phyloP scores from a whole-genome alignment of 2,113 vertebrate species.

The Oceanites oceanicus region DNA sequence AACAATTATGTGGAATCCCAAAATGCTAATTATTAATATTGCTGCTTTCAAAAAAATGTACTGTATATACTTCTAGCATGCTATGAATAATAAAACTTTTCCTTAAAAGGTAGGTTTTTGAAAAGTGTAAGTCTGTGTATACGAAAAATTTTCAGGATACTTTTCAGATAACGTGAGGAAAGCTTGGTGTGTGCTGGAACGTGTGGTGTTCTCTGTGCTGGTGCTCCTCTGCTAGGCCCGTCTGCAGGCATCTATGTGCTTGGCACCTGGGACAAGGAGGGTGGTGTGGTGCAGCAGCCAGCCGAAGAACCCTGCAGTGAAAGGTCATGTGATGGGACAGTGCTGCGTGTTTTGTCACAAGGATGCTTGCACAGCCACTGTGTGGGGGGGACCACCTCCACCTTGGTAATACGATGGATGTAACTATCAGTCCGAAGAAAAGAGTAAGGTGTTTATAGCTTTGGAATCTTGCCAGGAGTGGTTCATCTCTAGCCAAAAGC shows the following conservation, averaged over 20 bases:
- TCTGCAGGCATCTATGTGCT: fast-evolving
- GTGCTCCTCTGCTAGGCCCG: fast-evolving
- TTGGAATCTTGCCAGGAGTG: not conserved
- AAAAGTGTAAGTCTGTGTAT: not conserved
- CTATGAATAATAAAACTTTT: not conserved
- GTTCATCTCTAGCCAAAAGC: not conserved
- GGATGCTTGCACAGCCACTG: not conserved
- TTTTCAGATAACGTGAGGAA: not conserved
- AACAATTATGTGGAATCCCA: not conserved
- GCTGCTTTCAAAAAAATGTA: not conserved
- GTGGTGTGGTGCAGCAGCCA: not conserved
- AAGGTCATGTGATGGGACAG: not conserved
- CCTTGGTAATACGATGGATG: not conserved
- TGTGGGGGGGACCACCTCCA: not conserved
- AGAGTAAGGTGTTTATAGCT: not conserved
- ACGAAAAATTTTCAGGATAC: not conserved
- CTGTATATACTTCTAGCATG: not conserved
- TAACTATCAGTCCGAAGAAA: not conserved
- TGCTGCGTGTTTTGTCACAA: not conserved
- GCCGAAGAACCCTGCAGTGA: fast-evolving
- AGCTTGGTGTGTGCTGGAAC: not conserved
- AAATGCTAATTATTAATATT: not conserved
- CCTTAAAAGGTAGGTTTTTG: not conserved
- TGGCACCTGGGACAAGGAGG: not conserved
- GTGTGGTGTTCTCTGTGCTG: not conserved